Evolutionary conservation across 2,113 vertebrate species (phyloP), one percentile per base, ranked within the genome.

Genomic region (Lasiurus cinereus): DNA sequence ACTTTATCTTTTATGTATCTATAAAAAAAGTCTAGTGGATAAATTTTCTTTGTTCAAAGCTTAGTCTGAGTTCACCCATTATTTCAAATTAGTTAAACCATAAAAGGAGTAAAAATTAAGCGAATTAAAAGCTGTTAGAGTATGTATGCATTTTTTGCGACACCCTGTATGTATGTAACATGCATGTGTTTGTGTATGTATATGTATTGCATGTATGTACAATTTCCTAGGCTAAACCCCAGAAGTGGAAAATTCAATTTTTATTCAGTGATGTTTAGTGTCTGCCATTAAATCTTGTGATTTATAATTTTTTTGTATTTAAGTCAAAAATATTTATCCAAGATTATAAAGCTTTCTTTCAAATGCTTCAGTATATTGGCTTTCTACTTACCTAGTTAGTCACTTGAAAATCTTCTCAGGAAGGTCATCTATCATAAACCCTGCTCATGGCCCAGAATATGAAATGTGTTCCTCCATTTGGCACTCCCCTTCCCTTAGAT

Each of bases 311-410:
- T 92, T 92, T 80, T 76, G 12, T 79, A 27, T 79, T 12, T 84
- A 76, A 92, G 24, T 88, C 93, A 83, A 94, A 90, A 77, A 43
- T 14, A 77, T 43, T 93, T 66, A 36, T 43, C 59, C 82, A 90
- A 83, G 39, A 31, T 33, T n/a, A n/a, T 29, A 79, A 67, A 80
- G 5, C 18, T 79, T 94, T 93, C 92, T 62, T 39, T 94, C 83
- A 93, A 83, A 67, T 95, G 78, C 59, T 69, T 43, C 8, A 52
- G 16, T 56, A 73, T 89, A 72, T 83, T 89, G 15, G 2, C n/a
- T 62, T 94, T 79, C 3, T 87, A 27, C 5, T 82, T 83, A 74
- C 62, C 74, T 87, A 6, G 8, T 39, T 90, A 54, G 8, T 74
- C 12, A 27, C 50, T 11, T 86, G 69, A 59, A 90, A 74, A 72